Conservation (phyloP, 92 coral and sea anemone genomes). For the Porites cylindrica region DNA sequence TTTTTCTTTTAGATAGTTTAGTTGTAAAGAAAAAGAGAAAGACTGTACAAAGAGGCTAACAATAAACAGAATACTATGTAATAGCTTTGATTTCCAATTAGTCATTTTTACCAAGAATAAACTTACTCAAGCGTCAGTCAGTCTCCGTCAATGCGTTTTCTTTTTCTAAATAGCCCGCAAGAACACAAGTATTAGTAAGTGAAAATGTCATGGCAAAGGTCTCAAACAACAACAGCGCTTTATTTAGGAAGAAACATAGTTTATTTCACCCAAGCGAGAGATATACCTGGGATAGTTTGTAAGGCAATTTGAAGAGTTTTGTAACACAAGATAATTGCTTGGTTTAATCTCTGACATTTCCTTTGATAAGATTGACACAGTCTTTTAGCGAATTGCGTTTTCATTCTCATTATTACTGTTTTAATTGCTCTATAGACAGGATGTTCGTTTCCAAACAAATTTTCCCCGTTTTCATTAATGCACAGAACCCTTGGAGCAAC, state of each 20-base stretch:
- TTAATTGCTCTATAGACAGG: conserved; percentile 93
- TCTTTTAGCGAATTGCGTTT: conserved; percentile 73
- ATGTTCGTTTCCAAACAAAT: conserved; percentile 50
- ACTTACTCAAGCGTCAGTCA: conserved; percentile 59
- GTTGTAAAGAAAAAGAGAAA: conserved; percentile 20
- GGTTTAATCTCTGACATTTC: conserved; percentile 84
- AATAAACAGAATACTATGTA: conserved; percentile 36
- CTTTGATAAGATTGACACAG: conserved; percentile 71
- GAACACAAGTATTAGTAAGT: neutral
- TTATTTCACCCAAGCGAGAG: neutral
- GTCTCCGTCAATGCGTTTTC: neutral
- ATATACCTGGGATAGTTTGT: conserved; percentile 62
- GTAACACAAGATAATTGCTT: conserved; percentile 75
- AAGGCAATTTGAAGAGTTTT: conserved; percentile 63
- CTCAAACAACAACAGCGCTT: neutral
- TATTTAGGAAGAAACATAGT: neutral
- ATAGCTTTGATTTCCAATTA: conserved; percentile 82
- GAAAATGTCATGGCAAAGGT: neutral
- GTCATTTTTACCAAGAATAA: conserved; percentile 73
- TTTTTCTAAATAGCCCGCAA: conserved; percentile 19
- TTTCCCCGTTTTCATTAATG: conserved; percentile 2
- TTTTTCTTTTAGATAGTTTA: conserved; percentile 11
- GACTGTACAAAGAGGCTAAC: conserved; percentile 43
- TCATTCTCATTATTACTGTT: conserved; percentile 68
- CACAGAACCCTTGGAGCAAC: neutral